Percentiles rank a stretch among this genome's conserved stretches.
These are phyloP conservation scores for Salticus scenicus DNA, from an alignment of 2,888 invertebrate species.

Conservation along the genomic window DNA sequence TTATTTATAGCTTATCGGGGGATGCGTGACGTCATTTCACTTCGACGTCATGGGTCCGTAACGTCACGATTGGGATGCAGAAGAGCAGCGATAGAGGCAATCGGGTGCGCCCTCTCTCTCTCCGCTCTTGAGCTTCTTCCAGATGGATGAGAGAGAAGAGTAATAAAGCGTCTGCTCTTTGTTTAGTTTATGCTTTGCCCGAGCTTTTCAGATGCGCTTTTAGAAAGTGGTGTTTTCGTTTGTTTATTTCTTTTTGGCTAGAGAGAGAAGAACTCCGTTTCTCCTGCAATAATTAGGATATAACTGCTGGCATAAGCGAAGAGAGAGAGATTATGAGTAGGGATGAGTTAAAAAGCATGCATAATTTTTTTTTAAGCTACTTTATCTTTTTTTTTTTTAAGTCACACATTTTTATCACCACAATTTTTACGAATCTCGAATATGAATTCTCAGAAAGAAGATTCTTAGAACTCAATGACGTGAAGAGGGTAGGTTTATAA, in stretches of 20 bases:
- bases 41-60: conserved; percentile 1
- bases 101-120: not conserved
- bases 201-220: not conserved
- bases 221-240: conserved; percentile 13
- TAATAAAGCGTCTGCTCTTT: not conserved
- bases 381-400: not conserved
- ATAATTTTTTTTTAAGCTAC: not conserved
- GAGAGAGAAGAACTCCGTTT: conserved; percentile 24
- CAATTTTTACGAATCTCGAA: not conserved
- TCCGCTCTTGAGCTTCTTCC: conserved; percentile 23
- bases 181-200: conserved; percentile 12
- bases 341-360: not conserved
- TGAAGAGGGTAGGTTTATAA: too few relatives aligned
- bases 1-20: conserved; percentile 20
- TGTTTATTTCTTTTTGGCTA: not conserved
- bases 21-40: conserved; percentile 42
- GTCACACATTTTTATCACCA: not conserved
- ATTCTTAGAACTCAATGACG: not conserved
- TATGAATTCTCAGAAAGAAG: not conserved
- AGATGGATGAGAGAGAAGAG: conserved; percentile 12
- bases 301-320: conserved; percentile 3
- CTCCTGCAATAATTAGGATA: conserved; percentile 39
- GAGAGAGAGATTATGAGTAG: conserved; percentile 13
- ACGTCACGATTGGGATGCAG: conserved; percentile 39
- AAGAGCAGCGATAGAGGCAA: conserved; percentile 41